Evolutionary conservation across 1,140 invertebrate genomes (phyloP).

Genomic region (Diprion similis): DNA sequence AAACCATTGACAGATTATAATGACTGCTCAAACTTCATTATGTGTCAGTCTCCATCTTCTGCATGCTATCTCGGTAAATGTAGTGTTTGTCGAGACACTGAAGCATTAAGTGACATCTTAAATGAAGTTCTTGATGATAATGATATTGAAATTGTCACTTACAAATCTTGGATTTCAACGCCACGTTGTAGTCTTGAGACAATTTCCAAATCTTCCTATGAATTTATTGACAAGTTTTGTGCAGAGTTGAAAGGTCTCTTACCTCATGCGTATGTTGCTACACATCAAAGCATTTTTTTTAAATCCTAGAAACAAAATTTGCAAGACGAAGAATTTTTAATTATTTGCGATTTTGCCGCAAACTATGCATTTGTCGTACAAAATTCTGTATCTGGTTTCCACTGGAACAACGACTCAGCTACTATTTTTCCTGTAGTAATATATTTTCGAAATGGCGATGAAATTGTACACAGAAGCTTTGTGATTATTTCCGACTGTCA

Average conservation of each 20-base stretch:
- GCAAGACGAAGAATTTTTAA: slow-evolving; percentile 24
- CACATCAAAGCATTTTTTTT: slow-evolving; percentile 25
- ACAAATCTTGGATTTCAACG: slow-evolving; percentile 23
- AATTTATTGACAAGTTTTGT: slow-evolving; percentile 23
- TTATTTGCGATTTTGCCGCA: too few relatives aligned
- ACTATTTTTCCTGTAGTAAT: too few relatives aligned
- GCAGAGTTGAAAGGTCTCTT: slow-evolving; percentile 8
- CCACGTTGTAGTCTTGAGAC: slow-evolving; percentile 14
- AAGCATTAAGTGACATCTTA: not conserved
- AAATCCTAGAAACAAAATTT: slow-evolving; percentile 25
- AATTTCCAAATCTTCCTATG: not conserved
- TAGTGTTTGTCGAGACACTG: slow-evolving; percentile 5
- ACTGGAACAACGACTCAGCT: slow-evolving; percentile 37
- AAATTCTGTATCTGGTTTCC: slow-evolving; percentile 40
- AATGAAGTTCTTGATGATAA: slow-evolving; percentile 10
- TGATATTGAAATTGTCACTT: slow-evolving; percentile 13
- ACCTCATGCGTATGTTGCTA: slow-evolving; percentile 31
- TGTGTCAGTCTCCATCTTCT: not conserved
- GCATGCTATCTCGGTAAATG: slow-evolving; percentile 9
- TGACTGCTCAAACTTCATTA: slow-evolving; percentile 11
- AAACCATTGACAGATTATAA: slow-evolving; percentile 10
- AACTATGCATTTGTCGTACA: too few relatives aligned
- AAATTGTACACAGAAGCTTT: slow-evolving; percentile 17
- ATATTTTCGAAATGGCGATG: slow-evolving; percentile 21
- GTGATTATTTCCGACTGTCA: slow-evolving; percentile 21